A percentile compares a stretch with the other conserved stretches of the same genome.
Conservation (phyloP, 2,797 vertebrate genomes). For the Fistularia commersonii region DNA sequence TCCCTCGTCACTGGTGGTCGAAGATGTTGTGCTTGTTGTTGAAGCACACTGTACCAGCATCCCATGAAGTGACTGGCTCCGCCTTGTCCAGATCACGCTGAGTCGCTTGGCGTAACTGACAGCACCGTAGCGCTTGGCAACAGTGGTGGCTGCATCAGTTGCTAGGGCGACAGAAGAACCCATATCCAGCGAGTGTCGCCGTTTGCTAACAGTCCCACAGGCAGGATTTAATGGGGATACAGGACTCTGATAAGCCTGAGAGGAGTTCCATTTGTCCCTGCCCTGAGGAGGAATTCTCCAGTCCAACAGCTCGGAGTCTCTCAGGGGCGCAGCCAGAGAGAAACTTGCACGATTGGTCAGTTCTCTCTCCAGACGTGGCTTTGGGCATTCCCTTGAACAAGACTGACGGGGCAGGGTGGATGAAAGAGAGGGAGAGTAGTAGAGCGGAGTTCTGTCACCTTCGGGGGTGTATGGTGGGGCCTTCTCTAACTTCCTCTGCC, state of each 20-base stretch:
- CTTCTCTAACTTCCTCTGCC: conserved; percentile 66
- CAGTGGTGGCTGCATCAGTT: conserved; percentile 67
- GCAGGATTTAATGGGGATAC: conserved; percentile 50
- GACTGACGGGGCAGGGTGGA: conserved; percentile 71
- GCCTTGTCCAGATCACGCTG: conserved; percentile 86
- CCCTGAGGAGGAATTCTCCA: conserved; percentile 56
- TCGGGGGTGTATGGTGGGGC: conserved; percentile 56
- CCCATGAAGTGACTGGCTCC: conserved; percentile 90
- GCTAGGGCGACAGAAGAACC: conserved; percentile 67
- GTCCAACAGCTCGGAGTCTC: conserved; percentile 59
- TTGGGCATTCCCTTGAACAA: conserved; percentile 57
- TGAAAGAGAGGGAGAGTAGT: conserved; percentile 66
- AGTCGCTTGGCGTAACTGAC: conserved; percentile 82
- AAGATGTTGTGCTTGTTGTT: conserved; percentile 60
- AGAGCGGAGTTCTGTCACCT: conserved; percentile 70
- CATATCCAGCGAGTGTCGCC: conserved; percentile 70
- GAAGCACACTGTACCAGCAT: conserved; percentile 83
- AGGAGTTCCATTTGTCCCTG: conserved; percentile 72
- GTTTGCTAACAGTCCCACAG: conserved; percentile 54
- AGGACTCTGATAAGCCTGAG: conserved; percentile 70
- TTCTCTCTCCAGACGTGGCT: conserved; percentile 59
- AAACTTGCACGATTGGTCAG: conserved; percentile 65
- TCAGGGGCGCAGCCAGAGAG: conserved; percentile 60
- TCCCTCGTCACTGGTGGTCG: conserved; percentile 53
- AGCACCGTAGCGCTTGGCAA: conserved; percentile 77